Conservation (phyloP, 2,888 invertebrate species). For the Leistus spinibarbis region DNA sequence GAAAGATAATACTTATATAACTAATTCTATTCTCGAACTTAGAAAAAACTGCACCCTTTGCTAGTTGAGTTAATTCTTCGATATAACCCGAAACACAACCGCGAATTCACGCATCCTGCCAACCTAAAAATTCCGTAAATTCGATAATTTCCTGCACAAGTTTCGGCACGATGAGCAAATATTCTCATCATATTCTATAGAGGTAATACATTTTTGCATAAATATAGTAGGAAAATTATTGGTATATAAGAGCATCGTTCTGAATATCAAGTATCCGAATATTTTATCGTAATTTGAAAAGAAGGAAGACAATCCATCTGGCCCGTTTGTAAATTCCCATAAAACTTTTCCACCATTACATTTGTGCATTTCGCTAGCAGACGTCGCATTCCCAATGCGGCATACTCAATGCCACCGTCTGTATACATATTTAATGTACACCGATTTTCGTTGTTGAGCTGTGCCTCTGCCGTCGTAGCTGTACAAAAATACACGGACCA, state of each 20-base stretch:
- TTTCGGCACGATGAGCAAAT: too few species aligned
- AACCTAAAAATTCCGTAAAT: too few species aligned
- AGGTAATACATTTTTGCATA: not conserved
- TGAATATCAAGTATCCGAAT: not conserved
- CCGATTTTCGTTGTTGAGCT: not conserved
- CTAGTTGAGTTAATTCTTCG: too few species aligned
- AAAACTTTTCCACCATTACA: not conserved
- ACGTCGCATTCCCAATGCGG: not conserved
- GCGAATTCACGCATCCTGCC: too few species aligned
- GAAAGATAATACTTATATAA: too few species aligned
- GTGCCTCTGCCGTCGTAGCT: too few species aligned
- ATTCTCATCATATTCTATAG: too few species aligned
- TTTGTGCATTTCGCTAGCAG: not conserved
- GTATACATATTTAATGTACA: not conserved
- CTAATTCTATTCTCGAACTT: too few species aligned
- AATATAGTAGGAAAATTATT: not conserved
- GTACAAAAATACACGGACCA: not conserved
- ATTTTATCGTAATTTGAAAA: not conserved
- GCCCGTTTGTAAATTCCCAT: not conserved
- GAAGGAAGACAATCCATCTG: not conserved
- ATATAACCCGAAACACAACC: too few species aligned
- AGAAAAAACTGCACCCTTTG: too few species aligned
- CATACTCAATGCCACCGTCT: not conserved
- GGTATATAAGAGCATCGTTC: not conserved
- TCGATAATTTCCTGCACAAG: too few species aligned